Evolutionary conservation across 2,797 vertebrate species (phyloP).

Genomic region (Chrosomus eos): DNA sequence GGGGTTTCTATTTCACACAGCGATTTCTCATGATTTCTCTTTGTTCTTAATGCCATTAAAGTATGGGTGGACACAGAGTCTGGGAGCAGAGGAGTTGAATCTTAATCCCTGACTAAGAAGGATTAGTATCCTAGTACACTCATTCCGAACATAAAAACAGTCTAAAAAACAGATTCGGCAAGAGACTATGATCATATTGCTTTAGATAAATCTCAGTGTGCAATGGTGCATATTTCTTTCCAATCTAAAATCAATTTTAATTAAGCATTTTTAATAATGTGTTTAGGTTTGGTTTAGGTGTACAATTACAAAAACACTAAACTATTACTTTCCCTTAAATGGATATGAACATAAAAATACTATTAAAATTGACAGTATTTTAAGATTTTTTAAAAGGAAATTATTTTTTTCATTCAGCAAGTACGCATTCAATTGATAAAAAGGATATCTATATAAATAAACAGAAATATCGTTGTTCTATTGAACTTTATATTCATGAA

Average conservation of each 20-base stretch:
- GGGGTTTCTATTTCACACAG: background rate
- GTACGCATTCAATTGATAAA: background rate
- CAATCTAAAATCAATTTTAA: background rate
- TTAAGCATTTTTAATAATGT: background rate
- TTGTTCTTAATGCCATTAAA: conserved; percentile 9
- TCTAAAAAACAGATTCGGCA: background rate
- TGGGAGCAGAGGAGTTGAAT: background rate
- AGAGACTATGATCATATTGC: background rate
- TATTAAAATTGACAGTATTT: background rate
- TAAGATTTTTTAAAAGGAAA: background rate
- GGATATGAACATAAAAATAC: background rate
- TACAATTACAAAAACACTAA: background rate
- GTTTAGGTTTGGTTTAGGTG: background rate
- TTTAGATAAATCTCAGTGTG: background rate
- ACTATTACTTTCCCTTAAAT: background rate
- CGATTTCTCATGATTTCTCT: background rate
- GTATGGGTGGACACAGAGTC: conserved; percentile 3
- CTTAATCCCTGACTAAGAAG: conserved; percentile 12
- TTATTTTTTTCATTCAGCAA: background rate
- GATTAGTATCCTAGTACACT: background rate
- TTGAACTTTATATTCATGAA: background rate
- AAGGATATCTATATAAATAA: background rate
- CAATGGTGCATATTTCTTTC: background rate
- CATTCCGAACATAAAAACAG: background rate
- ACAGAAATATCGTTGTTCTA: background rate